phyloP scores from a whole-genome alignment of 2,888 invertebrate genomes.

The Catocala nupta region DNA sequence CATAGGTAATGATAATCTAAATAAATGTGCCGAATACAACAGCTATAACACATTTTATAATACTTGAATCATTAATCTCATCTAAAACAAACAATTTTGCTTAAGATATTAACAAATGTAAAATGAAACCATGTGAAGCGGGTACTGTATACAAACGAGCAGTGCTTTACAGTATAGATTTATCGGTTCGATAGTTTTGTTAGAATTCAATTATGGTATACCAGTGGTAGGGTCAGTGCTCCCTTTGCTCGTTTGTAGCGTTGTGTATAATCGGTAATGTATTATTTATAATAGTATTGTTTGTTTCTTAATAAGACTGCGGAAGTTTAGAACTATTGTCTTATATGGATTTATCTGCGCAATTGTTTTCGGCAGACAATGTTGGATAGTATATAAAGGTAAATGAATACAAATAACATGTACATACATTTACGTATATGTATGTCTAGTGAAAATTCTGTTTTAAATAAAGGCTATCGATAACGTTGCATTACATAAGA shows the following conservation, averaged over 20 bases:
- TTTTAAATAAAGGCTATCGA: no score
- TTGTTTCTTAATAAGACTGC: constrained; percentile 36
- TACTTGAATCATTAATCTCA: no score
- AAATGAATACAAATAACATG: no score
- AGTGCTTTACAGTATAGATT: constrained; percentile 71
- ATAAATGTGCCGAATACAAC: no score
- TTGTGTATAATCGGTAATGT: constrained; percentile 39
- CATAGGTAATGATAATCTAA: no score
- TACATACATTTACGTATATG: no score
- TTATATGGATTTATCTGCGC: constrained; percentile 16
- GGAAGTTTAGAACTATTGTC: constrained; percentile 13
- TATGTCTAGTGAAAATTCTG: no score
- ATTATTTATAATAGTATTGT: constrained; percentile 39
- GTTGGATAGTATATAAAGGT: no score
- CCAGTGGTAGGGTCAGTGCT: constrained; percentile 57
- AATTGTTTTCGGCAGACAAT: constrained; percentile 9
- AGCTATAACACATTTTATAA: no score
- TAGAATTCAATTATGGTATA: constrained; percentile 75
- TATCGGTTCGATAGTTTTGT: constrained; percentile 77
- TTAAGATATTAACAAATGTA: not conserved
- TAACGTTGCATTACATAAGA: no score
- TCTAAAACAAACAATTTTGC: no score
- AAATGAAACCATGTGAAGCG: constrained; percentile 2
- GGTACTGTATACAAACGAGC: constrained; percentile 22
- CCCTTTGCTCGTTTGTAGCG: constrained; percentile 54